phyloP scores from a whole-genome alignment of 2,113 vertebrate species.

The Pluvialis apricaria region DNA sequence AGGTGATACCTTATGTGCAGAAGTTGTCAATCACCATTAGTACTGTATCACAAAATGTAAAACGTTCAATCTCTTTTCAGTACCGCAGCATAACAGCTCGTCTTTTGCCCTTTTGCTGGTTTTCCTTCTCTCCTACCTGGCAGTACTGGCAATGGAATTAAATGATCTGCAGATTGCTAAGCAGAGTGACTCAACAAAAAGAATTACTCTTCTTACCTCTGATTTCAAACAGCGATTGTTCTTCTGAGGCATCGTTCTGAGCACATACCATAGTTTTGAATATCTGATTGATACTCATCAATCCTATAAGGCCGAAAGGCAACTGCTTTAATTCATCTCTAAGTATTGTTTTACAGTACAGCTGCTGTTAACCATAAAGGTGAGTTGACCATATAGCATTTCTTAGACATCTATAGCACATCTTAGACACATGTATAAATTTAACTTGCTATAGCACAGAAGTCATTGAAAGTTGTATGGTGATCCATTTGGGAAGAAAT shows the following conservation, averaged over 20 bases:
- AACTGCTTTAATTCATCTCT: background rate
- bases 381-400: background rate
- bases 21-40: background rate
- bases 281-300: background rate
- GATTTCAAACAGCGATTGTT: background rate
- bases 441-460: background rate
- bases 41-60: background rate
- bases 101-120: background rate
- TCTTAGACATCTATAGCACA: too few relatives aligned
- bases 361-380: background rate
- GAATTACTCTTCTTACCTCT: background rate
- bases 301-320: background rate
- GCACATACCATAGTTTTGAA: background rate
- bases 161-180: background rate
- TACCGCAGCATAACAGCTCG: rapidly evolving
- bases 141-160: background rate
- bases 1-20: background rate
- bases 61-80: background rate
- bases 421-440: background rate
- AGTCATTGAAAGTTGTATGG: background rate
- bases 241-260: background rate
- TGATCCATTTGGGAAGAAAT: background rate
- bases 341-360: background rate
- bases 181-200: background rate
- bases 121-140: background rate